These are phyloP conservation scores for Galendromus occidentalis DNA, from an alignment of 1,140 invertebrate species.

Conservation along the genomic window DNA sequence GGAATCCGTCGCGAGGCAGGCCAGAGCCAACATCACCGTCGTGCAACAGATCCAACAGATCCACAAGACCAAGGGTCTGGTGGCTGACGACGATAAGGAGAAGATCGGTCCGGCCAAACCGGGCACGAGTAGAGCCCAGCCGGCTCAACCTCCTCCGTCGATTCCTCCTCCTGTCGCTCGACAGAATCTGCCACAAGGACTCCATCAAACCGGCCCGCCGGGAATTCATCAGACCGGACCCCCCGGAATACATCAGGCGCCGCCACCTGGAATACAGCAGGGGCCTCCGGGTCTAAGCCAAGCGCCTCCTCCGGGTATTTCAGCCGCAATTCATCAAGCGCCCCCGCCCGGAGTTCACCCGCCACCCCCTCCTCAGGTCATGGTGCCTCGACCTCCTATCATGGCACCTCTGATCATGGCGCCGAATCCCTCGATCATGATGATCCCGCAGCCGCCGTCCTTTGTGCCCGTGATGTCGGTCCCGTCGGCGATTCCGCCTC, in stretches of 20 bases:
- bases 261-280: constrained; percentile 13
- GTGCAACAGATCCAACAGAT: constrained; percentile 95
- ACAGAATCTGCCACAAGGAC: constrained; percentile 21
- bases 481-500: neutral
- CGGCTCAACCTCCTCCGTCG: constrained; percentile 26
- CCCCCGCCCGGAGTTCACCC: constrained; percentile 29
- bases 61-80: constrained; percentile 71
- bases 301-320: constrained; percentile 18
- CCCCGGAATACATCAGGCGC: constrained; percentile 15
- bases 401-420: constrained; percentile 27
- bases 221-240: constrained; percentile 15
- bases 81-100: constrained; percentile 83
- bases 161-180: neutral
- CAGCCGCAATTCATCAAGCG: constrained; percentile 31
- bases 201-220: constrained; percentile 18
- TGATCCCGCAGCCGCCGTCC: constrained; percentile 13
- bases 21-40: constrained; percentile 79
- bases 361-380: constrained; percentile 16
- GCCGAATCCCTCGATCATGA: constrained; percentile 13
- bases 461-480: neutral
- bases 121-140: constrained; percentile 40
- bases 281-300: constrained; percentile 21
- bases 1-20: constrained; percentile 70
- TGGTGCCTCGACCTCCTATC: constrained; percentile 29
- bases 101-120: constrained; percentile 31